Conservation (phyloP, 1,140 invertebrate species). For the Akabosia matsudoensis region DNA sequence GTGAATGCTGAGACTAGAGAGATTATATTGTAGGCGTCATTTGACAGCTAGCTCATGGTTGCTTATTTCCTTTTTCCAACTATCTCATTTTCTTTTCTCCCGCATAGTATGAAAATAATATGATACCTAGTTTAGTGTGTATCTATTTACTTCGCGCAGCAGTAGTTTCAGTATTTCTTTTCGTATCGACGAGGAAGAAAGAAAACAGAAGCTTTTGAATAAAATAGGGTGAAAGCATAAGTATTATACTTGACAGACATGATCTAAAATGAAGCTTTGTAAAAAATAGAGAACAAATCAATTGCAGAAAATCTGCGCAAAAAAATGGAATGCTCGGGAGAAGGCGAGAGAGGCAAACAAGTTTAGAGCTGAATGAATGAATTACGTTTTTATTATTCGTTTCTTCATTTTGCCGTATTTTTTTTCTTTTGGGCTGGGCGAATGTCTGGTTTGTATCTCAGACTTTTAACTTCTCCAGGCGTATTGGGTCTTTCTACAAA, state of each 20-base stretch:
- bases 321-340: too few relatives aligned
- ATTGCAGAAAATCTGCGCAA: too few relatives aligned
- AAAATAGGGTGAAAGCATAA: too few relatives aligned
- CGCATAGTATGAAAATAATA: neutral
- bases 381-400: conserved; percentile 16
- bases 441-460: neutral
- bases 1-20: neutral
- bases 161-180: neutral
- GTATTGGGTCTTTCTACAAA: neutral
- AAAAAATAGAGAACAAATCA: too few relatives aligned
- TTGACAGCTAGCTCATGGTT: conserved; percentile 1
- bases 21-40: conserved; percentile 17
- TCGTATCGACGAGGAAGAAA: neutral
- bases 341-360: neutral
- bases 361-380: conserved; percentile 4
- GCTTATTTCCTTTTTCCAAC: conserved; percentile 18
- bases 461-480: neutral
- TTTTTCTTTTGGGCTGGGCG: neutral
- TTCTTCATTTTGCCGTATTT: too few relatives aligned
- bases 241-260: too few relatives aligned
- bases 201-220: too few relatives aligned
- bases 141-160: neutral
- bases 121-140: conserved; percentile 4
- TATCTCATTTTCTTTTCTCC: neutral
- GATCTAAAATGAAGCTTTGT: too few relatives aligned